Percentiles rank a stretch among this genome's conserved stretches.
phyloP scores from a whole-genome alignment of 2,113 vertebrate genomes.

The Megaceryle torquata region DNA sequence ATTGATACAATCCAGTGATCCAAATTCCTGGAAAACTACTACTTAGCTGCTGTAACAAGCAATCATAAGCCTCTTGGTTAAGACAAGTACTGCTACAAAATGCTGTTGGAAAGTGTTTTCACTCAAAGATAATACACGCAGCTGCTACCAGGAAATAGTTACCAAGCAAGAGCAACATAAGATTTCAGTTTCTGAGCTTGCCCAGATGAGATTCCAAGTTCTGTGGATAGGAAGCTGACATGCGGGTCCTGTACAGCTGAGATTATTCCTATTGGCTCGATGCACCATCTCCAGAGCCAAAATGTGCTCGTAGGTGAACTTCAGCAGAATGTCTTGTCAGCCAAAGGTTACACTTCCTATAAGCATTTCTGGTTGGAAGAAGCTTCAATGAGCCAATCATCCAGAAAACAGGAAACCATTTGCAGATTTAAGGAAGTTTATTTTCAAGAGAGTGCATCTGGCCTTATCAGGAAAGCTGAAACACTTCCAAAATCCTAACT shows the following conservation, averaged over 20 bases:
- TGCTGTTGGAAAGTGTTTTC: constrained; percentile 1
- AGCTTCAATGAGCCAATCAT: background rate
- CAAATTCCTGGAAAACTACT: constrained; percentile 30
- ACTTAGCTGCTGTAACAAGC: background rate
- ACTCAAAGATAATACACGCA: background rate
- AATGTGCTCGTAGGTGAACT: constrained; percentile 42
- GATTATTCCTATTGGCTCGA: constrained; percentile 51
- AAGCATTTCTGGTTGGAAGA: background rate
- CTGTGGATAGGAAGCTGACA: constrained; percentile 33
- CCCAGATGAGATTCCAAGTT: background rate
- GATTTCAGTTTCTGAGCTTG: constrained; percentile 12
- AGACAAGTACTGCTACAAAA: constrained; percentile 25
- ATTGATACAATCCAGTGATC: background rate
- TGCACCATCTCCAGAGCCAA: constrained; percentile 42
- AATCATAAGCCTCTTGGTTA: background rate
- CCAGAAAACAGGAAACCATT: background rate
- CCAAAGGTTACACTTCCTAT: constrained; percentile 56
- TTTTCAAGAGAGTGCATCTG: background rate
- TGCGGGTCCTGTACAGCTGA: background rate
- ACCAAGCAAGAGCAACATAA: background rate
- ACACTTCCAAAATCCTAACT: background rate
- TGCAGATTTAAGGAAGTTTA: background rate
- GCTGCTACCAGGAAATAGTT: constrained; percentile 41
- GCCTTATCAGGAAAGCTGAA: constrained; percentile 17
- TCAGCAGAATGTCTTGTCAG: constrained; percentile 12